Evolutionary conservation across 2,113 vertebrate species (phyloP).

Genomic region (Triplophysa tibetana): DNA sequence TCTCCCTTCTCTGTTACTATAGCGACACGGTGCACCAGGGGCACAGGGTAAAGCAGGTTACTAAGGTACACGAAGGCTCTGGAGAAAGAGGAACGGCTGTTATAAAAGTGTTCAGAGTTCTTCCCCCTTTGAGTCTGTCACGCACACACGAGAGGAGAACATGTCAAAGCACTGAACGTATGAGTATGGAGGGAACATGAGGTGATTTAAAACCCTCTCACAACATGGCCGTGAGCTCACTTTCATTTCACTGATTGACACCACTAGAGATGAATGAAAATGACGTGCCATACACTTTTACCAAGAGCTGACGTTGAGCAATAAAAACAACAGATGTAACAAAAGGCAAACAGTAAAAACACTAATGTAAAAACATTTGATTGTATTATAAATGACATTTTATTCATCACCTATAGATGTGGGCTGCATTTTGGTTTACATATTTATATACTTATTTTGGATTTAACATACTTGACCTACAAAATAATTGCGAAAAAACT

Average conservation of each 20-base stretch:
- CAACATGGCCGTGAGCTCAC: slow-evolving; percentile 2
- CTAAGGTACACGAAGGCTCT: slow-evolving; percentile 98
- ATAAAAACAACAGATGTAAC: slow-evolving; percentile 27
- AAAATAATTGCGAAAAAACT: too few relatives aligned
- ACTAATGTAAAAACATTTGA: neutral
- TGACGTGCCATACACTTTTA: neutral
- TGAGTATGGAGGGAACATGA: slow-evolving; percentile 3
- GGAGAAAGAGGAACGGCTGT: slow-evolving; percentile 43
- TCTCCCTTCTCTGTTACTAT: slow-evolving; percentile 97
- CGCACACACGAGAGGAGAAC: neutral
- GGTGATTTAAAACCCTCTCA: slow-evolving; percentile 32
- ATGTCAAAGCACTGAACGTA: slow-evolving; percentile 5
- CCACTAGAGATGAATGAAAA: slow-evolving; percentile 11
- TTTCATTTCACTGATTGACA: slow-evolving; percentile 26
- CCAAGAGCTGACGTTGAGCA: neutral
- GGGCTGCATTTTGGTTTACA: too few relatives aligned
- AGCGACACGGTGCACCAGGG: slow-evolving; percentile 93
- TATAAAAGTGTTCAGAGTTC: neutral
- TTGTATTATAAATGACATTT: neutral
- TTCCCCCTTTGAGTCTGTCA: neutral
- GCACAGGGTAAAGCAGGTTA: slow-evolving; percentile 94
- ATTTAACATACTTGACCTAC: too few relatives aligned
- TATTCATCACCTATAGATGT: neutral
- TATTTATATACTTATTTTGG: too few relatives aligned
- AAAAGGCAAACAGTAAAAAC: neutral